Evolutionary conservation across 2,797 vertebrate species (phyloP).

Genomic region (Hoplostethus atlanticus): DNA sequence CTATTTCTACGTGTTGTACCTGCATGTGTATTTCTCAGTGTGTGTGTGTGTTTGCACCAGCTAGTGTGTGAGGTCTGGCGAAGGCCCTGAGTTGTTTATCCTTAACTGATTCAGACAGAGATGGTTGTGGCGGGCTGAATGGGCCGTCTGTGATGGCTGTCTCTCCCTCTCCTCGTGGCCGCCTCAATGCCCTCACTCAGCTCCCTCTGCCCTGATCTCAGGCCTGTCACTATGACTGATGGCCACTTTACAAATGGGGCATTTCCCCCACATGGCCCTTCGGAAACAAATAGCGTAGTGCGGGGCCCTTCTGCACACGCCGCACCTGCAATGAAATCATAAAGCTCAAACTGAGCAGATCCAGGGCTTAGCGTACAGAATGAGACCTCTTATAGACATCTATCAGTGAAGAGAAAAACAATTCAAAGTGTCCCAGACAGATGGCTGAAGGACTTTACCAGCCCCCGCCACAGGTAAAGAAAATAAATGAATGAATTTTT

Average conservation of each 20-base stretch:
- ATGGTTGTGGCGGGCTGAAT: conserved; percentile 62
- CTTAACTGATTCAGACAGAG: conserved; percentile 69
- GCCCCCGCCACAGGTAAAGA: too few species aligned
- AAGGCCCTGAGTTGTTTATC: conserved; percentile 71
- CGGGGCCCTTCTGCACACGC: conserved; percentile 4
- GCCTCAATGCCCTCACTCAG: conserved; percentile 61
- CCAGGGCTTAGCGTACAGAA: not conserved
- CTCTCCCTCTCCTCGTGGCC: conserved; percentile 41
- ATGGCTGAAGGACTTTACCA: not conserved
- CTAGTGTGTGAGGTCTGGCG: conserved; percentile 77
- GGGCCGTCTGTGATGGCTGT: conserved; percentile 30
- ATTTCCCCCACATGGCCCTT: conserved; percentile 59
- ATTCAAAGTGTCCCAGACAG: not conserved
- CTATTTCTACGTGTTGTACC: conserved; percentile 3
- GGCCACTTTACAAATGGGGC: conserved; percentile 72
- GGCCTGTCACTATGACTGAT: conserved; percentile 75
- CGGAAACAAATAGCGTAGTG: conserved; percentile 41
- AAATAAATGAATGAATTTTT: too few species aligned
- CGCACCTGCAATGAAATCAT: conserved; percentile 64
- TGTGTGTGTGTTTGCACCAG: conserved; percentile 52
- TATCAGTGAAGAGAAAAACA: conserved; percentile 2
- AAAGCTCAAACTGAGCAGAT: not conserved
- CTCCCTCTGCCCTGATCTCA: conserved; percentile 51
- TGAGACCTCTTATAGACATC: not conserved
- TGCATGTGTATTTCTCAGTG: not conserved